Percentiles rank a stretch among this genome's conserved stretches.
phyloP scores from a whole-genome alignment of 2,113 vertebrate species.

The Xyliphius kryptos region DNA sequence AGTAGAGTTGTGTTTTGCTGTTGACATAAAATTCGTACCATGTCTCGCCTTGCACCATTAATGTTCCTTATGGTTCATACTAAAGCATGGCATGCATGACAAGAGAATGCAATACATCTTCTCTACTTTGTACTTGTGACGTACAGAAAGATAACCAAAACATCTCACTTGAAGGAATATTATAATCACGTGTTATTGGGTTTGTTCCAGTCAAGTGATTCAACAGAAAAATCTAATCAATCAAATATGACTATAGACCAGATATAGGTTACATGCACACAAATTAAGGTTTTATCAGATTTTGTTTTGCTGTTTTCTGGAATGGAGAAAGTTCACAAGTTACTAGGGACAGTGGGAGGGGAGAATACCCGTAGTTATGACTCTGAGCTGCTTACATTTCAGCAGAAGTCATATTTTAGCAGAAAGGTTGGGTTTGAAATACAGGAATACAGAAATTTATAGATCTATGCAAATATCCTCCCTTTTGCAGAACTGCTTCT shows the following conservation, averaged over 20 bases:
- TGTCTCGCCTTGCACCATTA: too few relatives aligned
- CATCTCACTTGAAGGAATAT: too few relatives aligned
- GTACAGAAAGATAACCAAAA: too few relatives aligned
- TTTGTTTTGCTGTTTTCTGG: not conserved
- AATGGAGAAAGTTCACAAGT: not conserved
- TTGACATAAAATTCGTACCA: too few relatives aligned
- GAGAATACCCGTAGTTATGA: slow-evolving; percentile 12
- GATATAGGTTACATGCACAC: not conserved
- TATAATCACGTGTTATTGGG: too few relatives aligned
- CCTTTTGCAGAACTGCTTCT: too few relatives aligned
- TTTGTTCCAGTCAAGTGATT: not conserved
- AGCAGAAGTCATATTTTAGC: not conserved
- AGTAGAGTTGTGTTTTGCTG: too few relatives aligned
- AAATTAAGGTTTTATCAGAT: not conserved
- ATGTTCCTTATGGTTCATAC: too few relatives aligned
- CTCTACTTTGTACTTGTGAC: too few relatives aligned
- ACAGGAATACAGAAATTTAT: not conserved
- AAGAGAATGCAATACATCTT: too few relatives aligned
- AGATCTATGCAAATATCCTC: not conserved
- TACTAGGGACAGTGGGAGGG: slow-evolving; percentile 23
- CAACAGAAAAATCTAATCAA: not conserved
- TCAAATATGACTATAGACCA: not conserved
- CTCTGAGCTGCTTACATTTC: slow-evolving; percentile 1
- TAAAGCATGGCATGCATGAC: too few relatives aligned
- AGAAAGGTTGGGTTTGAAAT: not conserved